Evolutionary conservation across 1,140 invertebrate genomes (phyloP).

Genomic region (Drosophila busckii): DNA sequence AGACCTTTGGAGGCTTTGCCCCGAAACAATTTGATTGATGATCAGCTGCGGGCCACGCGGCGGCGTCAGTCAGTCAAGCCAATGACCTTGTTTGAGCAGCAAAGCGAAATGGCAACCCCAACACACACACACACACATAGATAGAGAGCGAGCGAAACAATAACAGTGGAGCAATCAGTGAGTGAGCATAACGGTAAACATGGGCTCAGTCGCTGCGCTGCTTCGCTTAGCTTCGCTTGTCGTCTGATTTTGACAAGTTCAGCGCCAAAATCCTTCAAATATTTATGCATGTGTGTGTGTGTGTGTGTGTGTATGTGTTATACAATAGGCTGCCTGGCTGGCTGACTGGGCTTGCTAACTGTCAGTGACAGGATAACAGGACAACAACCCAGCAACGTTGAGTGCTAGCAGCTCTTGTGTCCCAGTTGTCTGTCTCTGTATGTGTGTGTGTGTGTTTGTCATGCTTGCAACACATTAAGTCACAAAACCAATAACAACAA

Average conservation of each 20-base stretch:
- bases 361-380: slow-evolving; percentile 47
- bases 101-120: slow-evolving; percentile 20
- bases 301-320: too few species aligned
- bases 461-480: slow-evolving; percentile 71
- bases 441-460: slow-evolving; percentile 48
- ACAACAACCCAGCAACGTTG: slow-evolving; percentile 11
- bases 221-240: too few species aligned
- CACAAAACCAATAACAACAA: slow-evolving; percentile 44
- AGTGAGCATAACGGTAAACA: slow-evolving; percentile 15
- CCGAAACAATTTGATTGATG: slow-evolving; percentile 62
- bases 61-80: slow-evolving; percentile 37
- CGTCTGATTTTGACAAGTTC: slow-evolving; percentile 78
- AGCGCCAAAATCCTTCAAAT: slow-evolving; percentile 78
- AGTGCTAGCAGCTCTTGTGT: slow-evolving; percentile 23
- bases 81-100: slow-evolving; percentile 69
- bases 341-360: slow-evolving; percentile 37
- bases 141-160: slow-evolving; percentile 29
- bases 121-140: neutral
- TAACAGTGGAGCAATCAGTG: slow-evolving; percentile 31
- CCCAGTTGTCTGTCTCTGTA: slow-evolving; percentile 8
- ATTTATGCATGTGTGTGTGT: slow-evolving; percentile 55
- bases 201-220: slow-evolving; percentile 12
- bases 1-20: slow-evolving; percentile 36
- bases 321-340: too few species aligned
- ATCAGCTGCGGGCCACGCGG: slow-evolving; percentile 39